phyloP scores from a whole-genome alignment of 2,888 invertebrate genomes.

The Geophilus truncorum region DNA sequence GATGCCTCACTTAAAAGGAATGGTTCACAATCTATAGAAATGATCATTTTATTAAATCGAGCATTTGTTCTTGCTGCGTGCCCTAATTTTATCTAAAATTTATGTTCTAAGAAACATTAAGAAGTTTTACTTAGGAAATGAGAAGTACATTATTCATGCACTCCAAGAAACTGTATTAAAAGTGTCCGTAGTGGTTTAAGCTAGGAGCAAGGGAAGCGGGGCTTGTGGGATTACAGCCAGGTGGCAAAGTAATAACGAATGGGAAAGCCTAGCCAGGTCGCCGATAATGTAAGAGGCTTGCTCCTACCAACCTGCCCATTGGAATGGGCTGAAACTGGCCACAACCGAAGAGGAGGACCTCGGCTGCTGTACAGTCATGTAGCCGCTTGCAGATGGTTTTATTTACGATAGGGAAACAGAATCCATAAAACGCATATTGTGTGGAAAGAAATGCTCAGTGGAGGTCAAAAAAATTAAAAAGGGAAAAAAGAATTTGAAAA shows the following conservation, averaged over 20 bases:
- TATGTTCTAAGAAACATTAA: background rate
- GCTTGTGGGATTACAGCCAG: constrained; percentile 26
- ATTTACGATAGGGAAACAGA: constrained; percentile 29
- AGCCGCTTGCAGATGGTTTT: constrained; percentile 25
- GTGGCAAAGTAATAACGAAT: constrained; percentile 31
- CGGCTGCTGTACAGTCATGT: background rate
- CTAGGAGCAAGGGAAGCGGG: background rate
- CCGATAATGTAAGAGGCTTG: constrained; percentile 11
- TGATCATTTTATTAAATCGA: background rate
- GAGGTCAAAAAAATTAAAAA: background rate
- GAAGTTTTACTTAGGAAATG: background rate
- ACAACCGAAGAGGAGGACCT: constrained; percentile 9
- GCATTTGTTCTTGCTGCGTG: too few relatives aligned
- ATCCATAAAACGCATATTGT: constrained; percentile 30
- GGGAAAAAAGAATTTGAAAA: background rate
- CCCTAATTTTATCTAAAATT: too few relatives aligned
- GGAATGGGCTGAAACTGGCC: constrained; percentile 8
- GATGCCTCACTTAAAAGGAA: background rate
- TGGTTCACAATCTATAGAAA: background rate
- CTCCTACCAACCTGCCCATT: constrained; percentile 14
- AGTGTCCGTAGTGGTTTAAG: background rate
- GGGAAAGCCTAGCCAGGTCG: constrained; percentile 17
- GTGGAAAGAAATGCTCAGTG: constrained; percentile 28
- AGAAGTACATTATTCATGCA: background rate
- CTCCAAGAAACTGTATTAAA: constrained; percentile 14